Percentiles rank a stretch among this genome's conserved stretches.
These are phyloP conservation scores for Chloroceryle aenea DNA, from an alignment of 2,113 vertebrate genomes.

Conservation along the genomic window DNA sequence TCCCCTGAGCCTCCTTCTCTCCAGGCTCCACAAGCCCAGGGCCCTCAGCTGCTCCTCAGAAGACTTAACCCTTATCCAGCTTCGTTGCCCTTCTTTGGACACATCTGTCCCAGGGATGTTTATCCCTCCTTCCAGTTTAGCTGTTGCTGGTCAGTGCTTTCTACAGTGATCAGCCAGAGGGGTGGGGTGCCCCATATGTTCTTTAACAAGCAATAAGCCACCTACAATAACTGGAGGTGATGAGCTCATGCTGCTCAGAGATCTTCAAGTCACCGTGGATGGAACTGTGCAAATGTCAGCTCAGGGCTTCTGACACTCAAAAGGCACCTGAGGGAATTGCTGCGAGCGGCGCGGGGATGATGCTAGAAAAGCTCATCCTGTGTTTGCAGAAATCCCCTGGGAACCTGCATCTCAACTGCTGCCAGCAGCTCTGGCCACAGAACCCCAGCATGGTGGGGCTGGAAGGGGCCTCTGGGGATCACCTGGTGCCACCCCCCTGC, in stretches of 20 bases:
- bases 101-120: not conserved
- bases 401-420: rapidly evolving
- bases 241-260: not conserved
- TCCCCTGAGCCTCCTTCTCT: not conserved
- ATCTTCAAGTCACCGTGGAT: not conserved
- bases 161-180: not conserved
- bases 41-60: too few relatives aligned
- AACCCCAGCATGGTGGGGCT: too few relatives aligned
- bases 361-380: not conserved
- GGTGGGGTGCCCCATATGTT: not conserved
- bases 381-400: not conserved
- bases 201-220: not conserved
- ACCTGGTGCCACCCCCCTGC: too few relatives aligned
- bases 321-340: not conserved
- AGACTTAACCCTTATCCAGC: too few relatives aligned
- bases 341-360: not conserved
- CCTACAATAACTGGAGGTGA: not conserved
- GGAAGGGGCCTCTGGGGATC: too few relatives aligned
- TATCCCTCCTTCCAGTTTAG: not conserved
- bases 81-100: too few relatives aligned
- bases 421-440: not conserved
- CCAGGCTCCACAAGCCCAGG: not conserved
- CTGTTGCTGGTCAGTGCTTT: not conserved
- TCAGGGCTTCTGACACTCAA: not conserved
- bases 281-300: slow-evolving; percentile 26